Evolutionary conservation across 2,113 vertebrate species (phyloP).

Genomic region (Silurus meridionalis): DNA sequence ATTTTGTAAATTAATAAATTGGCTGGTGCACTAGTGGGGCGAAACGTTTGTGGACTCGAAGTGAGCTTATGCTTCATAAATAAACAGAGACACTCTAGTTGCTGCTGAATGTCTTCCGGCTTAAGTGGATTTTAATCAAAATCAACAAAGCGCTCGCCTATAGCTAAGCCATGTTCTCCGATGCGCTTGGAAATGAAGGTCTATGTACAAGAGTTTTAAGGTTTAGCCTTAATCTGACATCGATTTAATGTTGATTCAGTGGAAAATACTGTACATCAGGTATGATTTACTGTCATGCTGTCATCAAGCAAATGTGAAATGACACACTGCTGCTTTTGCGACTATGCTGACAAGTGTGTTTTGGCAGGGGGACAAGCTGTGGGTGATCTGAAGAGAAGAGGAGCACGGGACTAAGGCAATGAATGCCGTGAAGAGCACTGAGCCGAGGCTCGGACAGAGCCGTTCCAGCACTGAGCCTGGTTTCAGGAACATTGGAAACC

Average conservation of each 20-base stretch:
- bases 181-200: conserved; percentile 49
- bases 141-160: conserved; percentile 60
- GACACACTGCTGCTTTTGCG: conserved; percentile 12
- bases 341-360: conserved; percentile 36
- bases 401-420: conserved; percentile 66
- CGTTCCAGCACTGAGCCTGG: conserved; percentile 55
- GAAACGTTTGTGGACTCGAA: conserved; percentile 69
- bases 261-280: not conserved
- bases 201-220: conserved; percentile 1
- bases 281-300: not conserved
- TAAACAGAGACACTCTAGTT: conserved; percentile 73
- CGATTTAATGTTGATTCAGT: not conserved
- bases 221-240: not conserved
- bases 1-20: conserved; percentile 74
- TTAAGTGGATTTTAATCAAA: conserved; percentile 61
- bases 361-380: conserved; percentile 35
- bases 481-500: conserved; percentile 57
- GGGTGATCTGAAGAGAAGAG: conserved; percentile 60
- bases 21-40: conserved; percentile 67
- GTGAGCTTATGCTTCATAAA: conserved; percentile 81
- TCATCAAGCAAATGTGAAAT: conserved; percentile 27
- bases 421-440: conserved; percentile 68
- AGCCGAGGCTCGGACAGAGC: conserved; percentile 59
- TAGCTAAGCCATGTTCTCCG: conserved; percentile 60
- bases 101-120: conserved; percentile 69